Evolutionary conservation across 2,113 vertebrate species (phyloP).

Genomic region (Passer montanus): DNA sequence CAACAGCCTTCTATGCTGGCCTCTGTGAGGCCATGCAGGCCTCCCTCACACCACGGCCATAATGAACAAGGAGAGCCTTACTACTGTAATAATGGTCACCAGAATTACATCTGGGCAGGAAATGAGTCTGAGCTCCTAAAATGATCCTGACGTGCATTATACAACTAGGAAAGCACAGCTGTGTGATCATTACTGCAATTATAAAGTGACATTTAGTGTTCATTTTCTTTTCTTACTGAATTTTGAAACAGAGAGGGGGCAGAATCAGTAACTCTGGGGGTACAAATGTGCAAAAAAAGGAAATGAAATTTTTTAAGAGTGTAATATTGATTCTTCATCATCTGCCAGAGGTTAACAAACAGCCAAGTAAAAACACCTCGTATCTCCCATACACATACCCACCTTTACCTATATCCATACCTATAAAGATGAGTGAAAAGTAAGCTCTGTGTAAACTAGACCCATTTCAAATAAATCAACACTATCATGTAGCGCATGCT

Average conservation of each 20-base stretch:
- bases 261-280: background rate
- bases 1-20: background rate
- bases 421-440: background rate
- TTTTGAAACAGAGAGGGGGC: conserved; percentile 18
- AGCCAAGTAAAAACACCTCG: background rate
- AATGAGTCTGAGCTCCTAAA: conserved; percentile 66
- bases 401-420: background rate
- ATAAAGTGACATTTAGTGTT: conserved; percentile 69
- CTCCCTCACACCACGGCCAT: background rate
- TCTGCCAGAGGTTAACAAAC: background rate
- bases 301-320: background rate
- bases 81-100: conserved; percentile 43
- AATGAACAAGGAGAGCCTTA: conserved; percentile 33
- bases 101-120: conserved; percentile 63
- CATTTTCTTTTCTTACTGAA: conserved; percentile 64
- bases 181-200: conserved; percentile 74
- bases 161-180: conserved; percentile 69
- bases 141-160: conserved; percentile 62
- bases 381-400: background rate
- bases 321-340: background rate
- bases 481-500: background rate
- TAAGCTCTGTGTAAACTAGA: background rate
- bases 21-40: background rate
- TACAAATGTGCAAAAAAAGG: background rate
- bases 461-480: background rate